A percentile compares a stretch with the other conserved stretches of the same genome.
Conservation (phyloP, 2,797 vertebrate genomes). For the Pangasius mekongensis region DNA sequence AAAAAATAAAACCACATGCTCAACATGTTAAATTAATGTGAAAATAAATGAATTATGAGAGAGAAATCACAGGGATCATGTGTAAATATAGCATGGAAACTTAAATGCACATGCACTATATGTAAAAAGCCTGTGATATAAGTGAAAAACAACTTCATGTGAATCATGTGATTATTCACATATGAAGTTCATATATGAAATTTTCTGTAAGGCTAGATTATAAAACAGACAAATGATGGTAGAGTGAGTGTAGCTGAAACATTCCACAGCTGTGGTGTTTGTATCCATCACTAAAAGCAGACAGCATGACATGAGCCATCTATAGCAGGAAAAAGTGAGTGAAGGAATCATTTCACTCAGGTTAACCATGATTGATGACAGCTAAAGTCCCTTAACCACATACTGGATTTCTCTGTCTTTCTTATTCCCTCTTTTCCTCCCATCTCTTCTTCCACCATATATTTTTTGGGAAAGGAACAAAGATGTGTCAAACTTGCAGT, state of each 20-base stretch:
- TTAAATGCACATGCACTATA: no score
- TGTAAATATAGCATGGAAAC: not conserved
- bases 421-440: conserved; percentile 58
- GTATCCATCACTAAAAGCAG: conserved; percentile 47
- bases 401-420: conserved; percentile 15
- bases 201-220: not conserved
- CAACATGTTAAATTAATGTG: not conserved
- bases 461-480: not conserved
- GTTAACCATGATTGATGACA: conserved; percentile 53
- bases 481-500: not conserved
- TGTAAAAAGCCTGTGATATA: not conserved
- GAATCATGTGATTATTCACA: not conserved
- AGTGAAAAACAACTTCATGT: not conserved
- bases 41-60: conserved; percentile 8
- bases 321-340: conserved; percentile 35
- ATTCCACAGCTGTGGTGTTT: conserved; percentile 32
- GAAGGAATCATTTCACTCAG: conserved; percentile 52
- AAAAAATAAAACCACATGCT: not conserved
- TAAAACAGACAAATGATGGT: not conserved
- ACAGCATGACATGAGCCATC: conserved; percentile 44
- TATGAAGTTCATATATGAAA: not conserved
- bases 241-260: not conserved
- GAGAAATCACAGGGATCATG: not conserved
- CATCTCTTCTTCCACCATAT: conserved; percentile 14
- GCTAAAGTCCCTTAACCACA: conserved; percentile 45